These are phyloP conservation scores for Caerostris darwini DNA, from an alignment of 1,140 invertebrate species.

Conservation along the genomic window DNA sequence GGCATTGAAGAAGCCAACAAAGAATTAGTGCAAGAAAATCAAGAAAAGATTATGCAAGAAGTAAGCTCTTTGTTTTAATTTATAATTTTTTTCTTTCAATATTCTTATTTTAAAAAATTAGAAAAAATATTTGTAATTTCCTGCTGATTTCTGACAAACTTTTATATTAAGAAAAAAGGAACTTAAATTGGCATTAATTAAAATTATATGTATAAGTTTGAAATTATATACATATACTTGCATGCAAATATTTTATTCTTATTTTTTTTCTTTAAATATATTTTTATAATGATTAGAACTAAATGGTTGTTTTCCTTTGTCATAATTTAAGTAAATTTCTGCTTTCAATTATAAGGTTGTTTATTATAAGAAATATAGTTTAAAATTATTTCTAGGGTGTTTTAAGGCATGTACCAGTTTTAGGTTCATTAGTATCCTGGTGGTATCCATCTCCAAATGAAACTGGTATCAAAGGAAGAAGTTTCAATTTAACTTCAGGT, in stretches of 20 bases:
- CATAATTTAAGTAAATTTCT: too few species aligned
- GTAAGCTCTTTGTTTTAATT: slow-evolving; percentile 79
- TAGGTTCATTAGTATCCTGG: slow-evolving; percentile 89
- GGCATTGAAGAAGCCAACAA: slow-evolving; percentile 95
- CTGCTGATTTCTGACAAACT: neutral
- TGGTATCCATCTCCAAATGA: slow-evolving; percentile 88
- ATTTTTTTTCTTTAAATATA: too few species aligned
- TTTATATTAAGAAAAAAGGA: too few species aligned
- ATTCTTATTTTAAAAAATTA: neutral
- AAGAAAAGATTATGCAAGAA: slow-evolving; percentile 95
- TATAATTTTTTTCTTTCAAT: neutral
- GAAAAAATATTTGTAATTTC: neutral
- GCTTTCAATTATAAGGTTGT: too few species aligned
- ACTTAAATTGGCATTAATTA: too few species aligned
- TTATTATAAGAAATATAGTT: too few species aligned
- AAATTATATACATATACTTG: too few species aligned
- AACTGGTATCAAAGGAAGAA: slow-evolving; percentile 89
- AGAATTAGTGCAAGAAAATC: slow-evolving; percentile 93
- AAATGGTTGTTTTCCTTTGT: too few species aligned
- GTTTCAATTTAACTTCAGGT: slow-evolving; percentile 91
- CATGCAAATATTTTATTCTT: too few species aligned
- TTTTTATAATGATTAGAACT: too few species aligned
- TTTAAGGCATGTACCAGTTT: slow-evolving; percentile 94
- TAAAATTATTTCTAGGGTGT: slow-evolving; percentile 85
- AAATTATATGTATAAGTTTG: too few species aligned